phyloP scores from a whole-genome alignment of 2,888 invertebrate genomes.

The Endotricha flammealis region DNA sequence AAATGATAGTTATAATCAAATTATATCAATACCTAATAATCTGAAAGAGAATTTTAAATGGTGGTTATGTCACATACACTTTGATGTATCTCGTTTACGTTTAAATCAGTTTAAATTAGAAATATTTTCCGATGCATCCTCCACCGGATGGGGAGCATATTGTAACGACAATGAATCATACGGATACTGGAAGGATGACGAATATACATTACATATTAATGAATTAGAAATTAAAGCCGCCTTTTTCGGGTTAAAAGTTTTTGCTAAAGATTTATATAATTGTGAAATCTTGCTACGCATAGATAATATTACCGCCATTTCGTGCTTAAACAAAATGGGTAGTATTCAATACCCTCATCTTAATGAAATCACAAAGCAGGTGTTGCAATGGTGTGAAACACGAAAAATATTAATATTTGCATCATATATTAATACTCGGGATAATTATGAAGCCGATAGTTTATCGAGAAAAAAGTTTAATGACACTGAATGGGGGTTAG shows the following conservation, averaged over 20 bases:
- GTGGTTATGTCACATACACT: slow-evolving; percentile 6
- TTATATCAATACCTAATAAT: background rate
- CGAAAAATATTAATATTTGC: slow-evolving; percentile 4
- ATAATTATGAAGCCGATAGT: slow-evolving; percentile 2
- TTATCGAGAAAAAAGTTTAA: slow-evolving; percentile 1
- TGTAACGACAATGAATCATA: background rate
- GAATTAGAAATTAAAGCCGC: slow-evolving; percentile 6
- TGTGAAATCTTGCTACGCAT: slow-evolving; percentile 1
- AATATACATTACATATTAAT: slow-evolving; percentile 4
- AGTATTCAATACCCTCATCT: slow-evolving; percentile 3
- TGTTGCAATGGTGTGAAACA: slow-evolving; percentile 11
- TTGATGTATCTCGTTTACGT: no score
- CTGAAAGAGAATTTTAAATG: slow-evolving; percentile 5
- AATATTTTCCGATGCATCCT: slow-evolving; percentile 12
- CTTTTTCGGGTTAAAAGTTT: slow-evolving; percentile 6
- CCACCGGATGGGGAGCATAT: slow-evolving; percentile 10
- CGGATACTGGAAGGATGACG: slow-evolving; percentile 1
- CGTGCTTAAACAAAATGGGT: no score
- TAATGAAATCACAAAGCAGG: background rate
- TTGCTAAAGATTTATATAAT: background rate
- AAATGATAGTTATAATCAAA: background rate
- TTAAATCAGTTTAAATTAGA: no score
- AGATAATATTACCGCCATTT: slow-evolving; percentile 3
- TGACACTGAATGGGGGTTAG: slow-evolving; percentile 4
- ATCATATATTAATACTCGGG: slow-evolving; percentile 4